Base-by-base conservation (phyloP, 2,797 vertebrate genomes). In the Avahi laniger region DNA sequence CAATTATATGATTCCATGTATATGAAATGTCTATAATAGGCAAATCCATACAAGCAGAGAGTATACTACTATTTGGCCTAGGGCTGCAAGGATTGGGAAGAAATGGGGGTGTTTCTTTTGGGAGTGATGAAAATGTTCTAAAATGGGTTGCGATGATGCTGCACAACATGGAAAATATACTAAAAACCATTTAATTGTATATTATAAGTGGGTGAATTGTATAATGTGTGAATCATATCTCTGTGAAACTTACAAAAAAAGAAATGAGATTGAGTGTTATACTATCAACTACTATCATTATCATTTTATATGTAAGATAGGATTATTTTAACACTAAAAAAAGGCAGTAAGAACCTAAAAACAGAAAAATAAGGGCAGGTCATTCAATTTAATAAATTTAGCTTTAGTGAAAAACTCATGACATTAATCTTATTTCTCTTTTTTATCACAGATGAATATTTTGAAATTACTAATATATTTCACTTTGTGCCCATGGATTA, bases 51-150 rank as follows among this genome's bases (percentile, higher is more conserved):
- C 24, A 86, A 17, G 7, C 30, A 85, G 24, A 76, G 83, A 89
- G 35, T 48, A 88, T 63, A 86, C 82, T 63, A 82, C 33, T 35
- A 52, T 41, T 59, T 89, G 61, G 41, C 22, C 63, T 33, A 72
- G 8, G 54, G 17, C 73, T 86, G 38, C 38, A n/a, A 75, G 30
- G 33, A 24, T 17, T 89, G 46, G 38, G 59, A 93, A 67, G 61
- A 86, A 94, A 72, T 15, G 8, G 73, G 30, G 61, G 24, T 85
- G n/a, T 54, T 80, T 81, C 63, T 67, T 78, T 14, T 33, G 41
- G 50, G n/a, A 26, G 28, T 93, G 54, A 91, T 63, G n/a, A 80
- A 83, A 89, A 91, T 89, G 83, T 87, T 83, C 69, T 61, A 75
- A 93, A 33, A 57, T 48, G 5, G 30, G 20, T 13, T 79, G 38